Base-by-base conservation (phyloP, 2,797 vertebrate species). In the Mionectes olivaceus region DNA sequence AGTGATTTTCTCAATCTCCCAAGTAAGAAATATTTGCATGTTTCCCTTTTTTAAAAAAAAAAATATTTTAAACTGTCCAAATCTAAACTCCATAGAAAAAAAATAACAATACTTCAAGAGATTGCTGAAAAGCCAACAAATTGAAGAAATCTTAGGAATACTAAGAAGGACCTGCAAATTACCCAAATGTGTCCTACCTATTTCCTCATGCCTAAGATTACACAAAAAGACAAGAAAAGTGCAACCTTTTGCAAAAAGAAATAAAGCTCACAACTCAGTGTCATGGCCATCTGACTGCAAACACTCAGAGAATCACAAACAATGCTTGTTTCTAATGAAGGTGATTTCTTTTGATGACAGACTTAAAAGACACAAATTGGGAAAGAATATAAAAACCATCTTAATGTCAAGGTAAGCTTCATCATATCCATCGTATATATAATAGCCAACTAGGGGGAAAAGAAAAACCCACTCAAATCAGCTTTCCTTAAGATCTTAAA, bases 101-200 rank as follows among this genome's bases (percentile, higher is more conserved):
- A 14, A 49, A 64, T 9, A 28, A 18, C 67, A 59, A 63, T 28
- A 35, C 10, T 57, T 50, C 10, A 80, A 46, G 3, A 4, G 2
- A 44, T 41, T 77, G 14, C 3, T 60, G 11, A 52, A 52, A 59
- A 28, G 2, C 1, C 17, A 60, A 63, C 3, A 5, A 78, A 64
- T 33, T 13, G 5, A 2, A 65, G 79, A 76, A 53, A 1, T 21
- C 14, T 53, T 56, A 64, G 15, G 28, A 83, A 90, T 30, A 57
- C 3, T 13, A 63, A 32, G n/a, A 75, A n/a, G 2, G 4, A 0
- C 1, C 10, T 16, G 3, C 1, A 55, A 57, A 73, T 24, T 28
- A 7, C 10, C 5, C 3, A 18, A 27, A 59, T 32, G 1, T 56
- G 69, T 74, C 19, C 28, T 23, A 47, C 6, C 5, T 52, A 27